Evolutionary conservation across 2,113 vertebrate genomes (phyloP).

Genomic region (Serinus canaria): DNA sequence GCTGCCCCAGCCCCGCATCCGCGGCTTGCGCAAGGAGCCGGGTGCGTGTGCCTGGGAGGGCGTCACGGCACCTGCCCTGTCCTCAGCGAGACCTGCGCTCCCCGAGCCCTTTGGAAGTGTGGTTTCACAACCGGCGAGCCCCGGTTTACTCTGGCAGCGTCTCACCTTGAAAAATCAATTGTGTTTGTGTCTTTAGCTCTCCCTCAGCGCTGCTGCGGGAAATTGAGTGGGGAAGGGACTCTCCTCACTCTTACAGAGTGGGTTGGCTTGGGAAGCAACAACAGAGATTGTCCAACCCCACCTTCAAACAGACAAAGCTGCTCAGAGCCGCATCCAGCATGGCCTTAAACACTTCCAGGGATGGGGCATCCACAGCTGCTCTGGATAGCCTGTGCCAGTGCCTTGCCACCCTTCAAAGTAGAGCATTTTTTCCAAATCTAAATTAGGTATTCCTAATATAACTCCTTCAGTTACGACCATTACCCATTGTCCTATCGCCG

Average conservation of each 20-base stretch:
- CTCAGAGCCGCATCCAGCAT: not conserved
- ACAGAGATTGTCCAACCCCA: too few relatives aligned
- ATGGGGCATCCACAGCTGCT: not conserved
- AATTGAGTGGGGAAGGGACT: not conserved
- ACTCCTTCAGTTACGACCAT: not conserved
- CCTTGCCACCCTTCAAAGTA: not conserved
- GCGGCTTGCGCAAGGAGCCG: not conserved
- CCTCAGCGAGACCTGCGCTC: not conserved
- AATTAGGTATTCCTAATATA: not conserved
- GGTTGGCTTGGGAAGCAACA: not conserved
- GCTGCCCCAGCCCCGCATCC: fast-evolving
- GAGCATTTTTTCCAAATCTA: not conserved
- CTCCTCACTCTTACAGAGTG: fast-evolving
- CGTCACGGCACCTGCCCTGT: slow-evolving; percentile 1
- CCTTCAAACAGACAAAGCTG: not conserved
- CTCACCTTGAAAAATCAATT: slow-evolving; percentile 43
- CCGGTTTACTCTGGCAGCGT: slow-evolving; percentile 37
- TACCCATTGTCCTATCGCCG: fast-evolving
- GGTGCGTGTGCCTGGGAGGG: not conserved
- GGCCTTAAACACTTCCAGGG: not conserved
- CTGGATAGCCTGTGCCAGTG: not conserved
- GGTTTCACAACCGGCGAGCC: not conserved
- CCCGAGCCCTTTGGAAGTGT: not conserved
- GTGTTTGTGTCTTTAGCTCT: not conserved
- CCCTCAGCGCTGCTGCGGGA: not conserved